phyloP scores from a whole-genome alignment of 2,113 vertebrate species.

The Dipodomys spectabilis region DNA sequence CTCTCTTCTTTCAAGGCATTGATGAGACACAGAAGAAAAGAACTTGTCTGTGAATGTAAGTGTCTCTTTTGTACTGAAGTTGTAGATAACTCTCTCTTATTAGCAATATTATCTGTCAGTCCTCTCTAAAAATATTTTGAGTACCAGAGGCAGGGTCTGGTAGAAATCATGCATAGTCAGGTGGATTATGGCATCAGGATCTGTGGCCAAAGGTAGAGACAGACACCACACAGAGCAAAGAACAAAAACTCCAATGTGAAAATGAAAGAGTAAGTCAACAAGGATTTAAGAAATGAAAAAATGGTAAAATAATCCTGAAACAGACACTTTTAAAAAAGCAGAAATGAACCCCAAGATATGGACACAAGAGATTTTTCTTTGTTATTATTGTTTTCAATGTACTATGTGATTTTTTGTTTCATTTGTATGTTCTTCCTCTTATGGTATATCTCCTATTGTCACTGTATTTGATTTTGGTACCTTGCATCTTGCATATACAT shows the following conservation, averaged over 20 bases:
- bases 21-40: not conserved
- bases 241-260: not conserved
- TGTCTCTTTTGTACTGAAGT: not conserved
- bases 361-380: too few species aligned
- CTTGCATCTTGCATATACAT: too few species aligned
- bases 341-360: too few species aligned
- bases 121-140: not conserved
- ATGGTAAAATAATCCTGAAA: not conserved
- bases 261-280: not conserved
- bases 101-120: not conserved
- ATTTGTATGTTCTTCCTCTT: too few species aligned
- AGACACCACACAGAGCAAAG: not conserved
- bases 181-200: not conserved
- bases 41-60: slow-evolving; percentile 39
- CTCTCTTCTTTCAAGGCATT: not conserved
- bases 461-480: too few species aligned
- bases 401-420: too few species aligned
- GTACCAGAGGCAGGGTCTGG: not conserved
- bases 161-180: too few species aligned
- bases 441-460: too few species aligned
- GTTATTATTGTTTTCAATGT: too few species aligned
- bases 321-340: not conserved
- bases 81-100: not conserved
- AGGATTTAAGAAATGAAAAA: not conserved
- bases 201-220: not conserved